These are phyloP conservation scores for Zaprionus africanus DNA, from an alignment of 1,140 invertebrate genomes.

Conservation along the genomic window DNA sequence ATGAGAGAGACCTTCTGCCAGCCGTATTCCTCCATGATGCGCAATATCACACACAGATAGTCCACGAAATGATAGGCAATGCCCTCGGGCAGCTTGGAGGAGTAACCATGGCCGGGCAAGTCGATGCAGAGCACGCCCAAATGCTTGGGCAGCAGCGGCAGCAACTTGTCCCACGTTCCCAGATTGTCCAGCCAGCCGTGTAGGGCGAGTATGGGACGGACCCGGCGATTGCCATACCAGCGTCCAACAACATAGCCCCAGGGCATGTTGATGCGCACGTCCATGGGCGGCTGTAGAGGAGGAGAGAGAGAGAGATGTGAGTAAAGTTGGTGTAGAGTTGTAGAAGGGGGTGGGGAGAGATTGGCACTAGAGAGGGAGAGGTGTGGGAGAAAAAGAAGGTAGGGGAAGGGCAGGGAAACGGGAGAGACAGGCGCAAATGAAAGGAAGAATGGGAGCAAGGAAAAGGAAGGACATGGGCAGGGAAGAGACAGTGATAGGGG, in stretches of 20 bases:
- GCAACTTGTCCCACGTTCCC: slow-evolving; percentile 89
- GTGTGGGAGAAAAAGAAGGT: no score
- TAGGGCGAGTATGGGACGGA: slow-evolving; percentile 88
- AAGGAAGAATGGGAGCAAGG: no score
- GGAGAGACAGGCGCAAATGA: no score
- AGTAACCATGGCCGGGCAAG: slow-evolving; percentile 90
- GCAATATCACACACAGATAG: slow-evolving; percentile 86
- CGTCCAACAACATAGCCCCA: slow-evolving; percentile 89
- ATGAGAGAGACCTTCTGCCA: slow-evolving; percentile 89
- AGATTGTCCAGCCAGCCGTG: slow-evolving; percentile 93
- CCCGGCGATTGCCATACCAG: slow-evolving; percentile 88
- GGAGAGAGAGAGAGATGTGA: neutral
- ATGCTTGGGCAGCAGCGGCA: slow-evolving; percentile 87
- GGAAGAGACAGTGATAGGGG: no score
- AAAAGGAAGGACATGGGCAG: no score
- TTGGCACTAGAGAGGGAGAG: no score
- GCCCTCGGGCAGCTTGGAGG: slow-evolving; percentile 88
- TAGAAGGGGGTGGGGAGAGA: neutral
- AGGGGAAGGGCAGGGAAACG: no score
- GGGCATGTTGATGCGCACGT: slow-evolving; percentile 88
- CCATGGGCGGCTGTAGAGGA: slow-evolving; percentile 84
- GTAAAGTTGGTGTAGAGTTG: neutral
- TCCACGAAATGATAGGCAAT: slow-evolving; percentile 87
- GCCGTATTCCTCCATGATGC: slow-evolving; percentile 87
- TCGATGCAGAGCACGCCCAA: slow-evolving; percentile 88